These are phyloP conservation scores for Aphaenogaster ashmeadi DNA, from an alignment of 1,140 invertebrate genomes.

Conservation along the genomic window DNA sequence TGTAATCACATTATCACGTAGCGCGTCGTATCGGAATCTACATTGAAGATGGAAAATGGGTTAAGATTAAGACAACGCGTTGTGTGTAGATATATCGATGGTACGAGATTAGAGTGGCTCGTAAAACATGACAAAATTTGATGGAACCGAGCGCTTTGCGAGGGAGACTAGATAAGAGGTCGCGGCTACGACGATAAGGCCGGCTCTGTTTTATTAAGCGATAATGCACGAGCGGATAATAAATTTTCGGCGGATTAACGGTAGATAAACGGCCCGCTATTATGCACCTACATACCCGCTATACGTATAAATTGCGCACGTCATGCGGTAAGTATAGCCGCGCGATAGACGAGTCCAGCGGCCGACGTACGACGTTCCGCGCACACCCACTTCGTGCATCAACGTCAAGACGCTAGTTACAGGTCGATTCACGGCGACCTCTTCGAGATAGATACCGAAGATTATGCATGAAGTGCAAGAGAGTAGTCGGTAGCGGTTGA, in stretches of 20 bases:
- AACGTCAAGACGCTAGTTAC: constrained; percentile 52
- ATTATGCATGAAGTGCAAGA: neutral
- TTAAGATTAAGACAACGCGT: constrained; percentile 26
- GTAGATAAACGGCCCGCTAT: constrained; percentile 49
- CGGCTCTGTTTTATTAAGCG: constrained; percentile 54
- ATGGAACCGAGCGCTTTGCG: constrained; percentile 24
- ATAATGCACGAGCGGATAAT: constrained; percentile 55
- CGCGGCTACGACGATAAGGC: constrained; percentile 17
- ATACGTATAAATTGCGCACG: constrained; percentile 44
- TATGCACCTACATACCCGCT: constrained; percentile 17
- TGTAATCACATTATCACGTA: neutral
- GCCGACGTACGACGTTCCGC: neutral
- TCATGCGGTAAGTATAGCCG: constrained; percentile 45
- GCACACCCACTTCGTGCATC: constrained; percentile 40
- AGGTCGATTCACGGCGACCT: constrained; percentile 42
- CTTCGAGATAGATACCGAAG: constrained; percentile 9
- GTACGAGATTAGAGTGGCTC: constrained; percentile 38
- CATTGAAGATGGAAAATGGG: constrained; percentile 31
- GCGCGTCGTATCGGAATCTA: constrained; percentile 21
- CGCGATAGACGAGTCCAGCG: constrained; percentile 36
- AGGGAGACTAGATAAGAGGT: constrained; percentile 26
- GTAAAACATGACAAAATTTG: constrained; percentile 44
- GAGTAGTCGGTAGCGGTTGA: constrained; percentile 25
- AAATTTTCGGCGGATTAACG: constrained; percentile 61
- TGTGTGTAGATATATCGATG: constrained; percentile 15